Evolutionary conservation across 1,140 invertebrate genomes (phyloP), one percentile per base, ranked within the genome.

Genomic region (Drosophila parvula): DNA sequence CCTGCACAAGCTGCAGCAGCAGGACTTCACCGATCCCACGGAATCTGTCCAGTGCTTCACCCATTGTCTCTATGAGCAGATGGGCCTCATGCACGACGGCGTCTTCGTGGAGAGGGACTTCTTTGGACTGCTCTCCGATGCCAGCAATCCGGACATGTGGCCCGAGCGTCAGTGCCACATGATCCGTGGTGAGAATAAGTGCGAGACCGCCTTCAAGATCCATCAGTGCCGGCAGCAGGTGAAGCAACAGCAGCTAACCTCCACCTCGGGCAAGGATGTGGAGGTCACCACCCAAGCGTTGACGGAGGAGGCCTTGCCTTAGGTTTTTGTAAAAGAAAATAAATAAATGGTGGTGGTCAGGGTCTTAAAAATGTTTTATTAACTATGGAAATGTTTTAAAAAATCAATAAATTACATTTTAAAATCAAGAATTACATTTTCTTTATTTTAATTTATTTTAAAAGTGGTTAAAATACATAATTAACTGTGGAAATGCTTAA

Each of bases 21-120:
- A 75, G 34, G 80, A 82, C 44, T 69, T 78, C 1, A 27, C 38
- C 4, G 51, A 78, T 36, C 48, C 63, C 5, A 48, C 62, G 14
- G 75, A 74, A 53, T 45, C 69, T 14, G 63, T 61, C 16, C 79
- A 82, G 63, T 82, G 80, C 40, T 82, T 82, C 38, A 78, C 79
- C 0, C 80, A 82, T 36, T 82, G 79, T 6, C 50, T 82, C 22
- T 82, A 78, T 18, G 80, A 82, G 45, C 79, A 82, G 14, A 78
- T 82, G 80, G 80, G 79, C 8, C 60, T 81, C 34, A 69, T 81
- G 74, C 75, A 74, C 32, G 69, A 82, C 9, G 80, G 79, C 0
- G 59, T 82, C 3, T 82, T 82, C 22, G 80, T 81, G 38, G 63
- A 82, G 5, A 57, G 64, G 14, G 74, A 82, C 32, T 47, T 78